A percentile compares a stretch with the other conserved stretches of the same genome.
Conservation (phyloP, 1,140 invertebrate genomes). For the Micrasema minimum region DNA sequence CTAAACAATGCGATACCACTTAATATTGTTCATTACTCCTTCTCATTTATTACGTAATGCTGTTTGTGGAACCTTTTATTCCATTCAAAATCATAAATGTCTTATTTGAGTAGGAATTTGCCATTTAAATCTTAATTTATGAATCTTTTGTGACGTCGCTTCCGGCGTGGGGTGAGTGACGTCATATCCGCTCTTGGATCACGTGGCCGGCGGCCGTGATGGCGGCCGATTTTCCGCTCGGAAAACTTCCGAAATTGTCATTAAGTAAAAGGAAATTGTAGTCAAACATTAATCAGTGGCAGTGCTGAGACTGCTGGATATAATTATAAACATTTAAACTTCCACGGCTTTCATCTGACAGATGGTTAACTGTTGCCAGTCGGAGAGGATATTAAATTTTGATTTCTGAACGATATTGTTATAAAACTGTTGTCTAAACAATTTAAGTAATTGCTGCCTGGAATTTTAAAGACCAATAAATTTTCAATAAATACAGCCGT, state of each 20-base stretch:
- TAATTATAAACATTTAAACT: slow-evolving; percentile 44
- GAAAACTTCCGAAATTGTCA: slow-evolving; percentile 43
- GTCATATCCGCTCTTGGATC: slow-evolving; percentile 29
- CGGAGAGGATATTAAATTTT: slow-evolving; percentile 32
- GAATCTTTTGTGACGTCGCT: slow-evolving; percentile 22
- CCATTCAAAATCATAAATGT: neutral
- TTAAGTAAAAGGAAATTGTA: slow-evolving; percentile 46
- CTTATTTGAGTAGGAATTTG: slow-evolving; percentile 2
- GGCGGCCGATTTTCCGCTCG: slow-evolving; percentile 36
- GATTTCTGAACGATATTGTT: slow-evolving; percentile 31
- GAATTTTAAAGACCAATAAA: no score
- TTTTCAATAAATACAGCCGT: no score
- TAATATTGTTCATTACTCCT: no score
- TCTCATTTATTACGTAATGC: no score
- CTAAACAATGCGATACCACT: no score
- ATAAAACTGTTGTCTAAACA: slow-evolving; percentile 16
- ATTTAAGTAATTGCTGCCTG: slow-evolving; percentile 4
- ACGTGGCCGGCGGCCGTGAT: slow-evolving; percentile 31
- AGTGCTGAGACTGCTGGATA: slow-evolving; percentile 30
- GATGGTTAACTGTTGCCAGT: slow-evolving; percentile 28
- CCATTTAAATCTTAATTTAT: slow-evolving; percentile 16
- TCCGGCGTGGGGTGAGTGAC: slow-evolving; percentile 23
- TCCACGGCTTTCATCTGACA: slow-evolving; percentile 21
- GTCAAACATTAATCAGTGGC: slow-evolving; percentile 39
- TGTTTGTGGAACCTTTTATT: neutral